Conservation (phyloP, 2,113 vertebrate species). For the Furnarius figulus region DNA sequence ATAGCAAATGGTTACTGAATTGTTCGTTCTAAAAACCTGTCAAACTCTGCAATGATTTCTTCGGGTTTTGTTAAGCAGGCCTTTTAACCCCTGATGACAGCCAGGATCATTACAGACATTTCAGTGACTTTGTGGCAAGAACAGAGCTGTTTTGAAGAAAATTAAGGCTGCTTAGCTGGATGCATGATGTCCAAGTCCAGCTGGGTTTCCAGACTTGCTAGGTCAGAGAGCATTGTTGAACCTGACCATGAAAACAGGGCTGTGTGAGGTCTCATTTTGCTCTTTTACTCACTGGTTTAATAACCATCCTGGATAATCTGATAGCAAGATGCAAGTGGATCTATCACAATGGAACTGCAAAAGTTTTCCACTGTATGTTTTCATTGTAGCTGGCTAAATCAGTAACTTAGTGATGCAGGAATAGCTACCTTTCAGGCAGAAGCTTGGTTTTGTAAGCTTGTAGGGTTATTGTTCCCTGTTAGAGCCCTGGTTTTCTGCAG, state of each 20-base stretch:
- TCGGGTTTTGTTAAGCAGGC: background rate
- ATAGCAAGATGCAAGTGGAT: background rate
- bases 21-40: conserved; percentile 33
- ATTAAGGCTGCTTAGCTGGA: conserved; percentile 1
- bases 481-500: background rate
- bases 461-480: background rate
- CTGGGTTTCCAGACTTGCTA: conserved; percentile 22
- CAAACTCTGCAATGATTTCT: conserved; percentile 26
- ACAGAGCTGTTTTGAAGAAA: background rate
- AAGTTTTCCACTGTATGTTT: background rate
- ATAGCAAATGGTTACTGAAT: conserved; percentile 43
- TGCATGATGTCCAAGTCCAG: background rate
- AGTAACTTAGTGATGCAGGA: background rate
- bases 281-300: background rate
- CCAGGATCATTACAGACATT: background rate
- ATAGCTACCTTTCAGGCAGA: background rate
- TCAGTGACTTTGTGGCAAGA: conserved; percentile 33
- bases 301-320: background rate
- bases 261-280: background rate
- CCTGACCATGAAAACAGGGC: background rate
- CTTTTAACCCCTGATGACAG: background rate
- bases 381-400: background rate
- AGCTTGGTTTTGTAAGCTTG: background rate
- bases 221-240: background rate
- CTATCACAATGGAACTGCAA: background rate